Evolutionary conservation across 2,888 invertebrate species (phyloP), one percentile per base, ranked within the genome.

Genomic region (Apoderus coryli): DNA sequence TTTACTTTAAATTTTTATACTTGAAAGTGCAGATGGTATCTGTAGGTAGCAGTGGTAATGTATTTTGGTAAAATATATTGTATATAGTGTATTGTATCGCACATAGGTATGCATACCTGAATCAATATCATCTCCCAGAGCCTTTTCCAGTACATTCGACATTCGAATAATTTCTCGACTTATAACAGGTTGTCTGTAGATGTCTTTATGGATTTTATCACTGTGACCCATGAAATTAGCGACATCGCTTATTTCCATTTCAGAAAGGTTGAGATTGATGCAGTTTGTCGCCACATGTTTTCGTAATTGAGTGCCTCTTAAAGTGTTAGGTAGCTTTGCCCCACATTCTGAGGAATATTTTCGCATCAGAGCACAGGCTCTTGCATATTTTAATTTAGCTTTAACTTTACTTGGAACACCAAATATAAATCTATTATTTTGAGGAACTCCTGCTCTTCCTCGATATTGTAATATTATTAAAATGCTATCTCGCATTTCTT

Each of bases 261-360:
- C 44, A 22, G 37, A 25, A n/a, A 47, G 19, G 24, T 39, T 35
- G 25, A 42, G 28, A 35, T 42, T 33, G 5, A 41, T 37, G 10
- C 42, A 43, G 10, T 40, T 36, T 3, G 44, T 43, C 1, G 46
- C 44, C n/a, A 43, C 36, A 31, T 46, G 44, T 32, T 44, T 46
- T 14, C 44, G 27, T 2, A 44, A 25, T 4, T 13, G 34, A 3
- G 44, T 44, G 10, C 40, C 40, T 13, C 41, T 36, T 10, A 48
- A 36, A 2, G 35, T 27, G 16, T 10, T 4, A 7, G 43, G 45
- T 14, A 39, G 14, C 22, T 27, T 23, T 4, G 46, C 45, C 2
- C 41, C 43, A 37, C 46, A 48, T 10, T 33, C 26, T 2, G 4
- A 10, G 1, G 48, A 33, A 25, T 35, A 44, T 15, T 35, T 22